Conservation (phyloP, 2,797 vertebrate species). For the Acanthopagrus latus region DNA sequence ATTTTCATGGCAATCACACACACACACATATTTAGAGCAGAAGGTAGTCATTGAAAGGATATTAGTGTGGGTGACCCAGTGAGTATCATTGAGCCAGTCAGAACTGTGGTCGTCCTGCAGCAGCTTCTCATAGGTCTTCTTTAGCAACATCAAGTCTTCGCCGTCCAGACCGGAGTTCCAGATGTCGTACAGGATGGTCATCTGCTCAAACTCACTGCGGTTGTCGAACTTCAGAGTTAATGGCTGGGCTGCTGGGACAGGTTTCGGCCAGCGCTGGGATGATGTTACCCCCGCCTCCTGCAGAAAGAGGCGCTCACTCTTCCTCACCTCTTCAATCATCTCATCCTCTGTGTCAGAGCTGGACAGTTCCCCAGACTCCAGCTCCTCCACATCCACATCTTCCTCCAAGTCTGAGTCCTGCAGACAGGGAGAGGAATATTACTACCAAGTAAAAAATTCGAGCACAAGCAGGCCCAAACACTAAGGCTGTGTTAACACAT, state of each 20-base stretch:
- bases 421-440: not conserved
- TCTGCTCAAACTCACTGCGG: constrained; percentile 94
- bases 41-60: constrained; percentile 83
- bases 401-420: constrained; percentile 83
- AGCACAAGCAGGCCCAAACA: not conserved
- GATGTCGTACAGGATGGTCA: constrained; percentile 96
- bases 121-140: constrained; percentile 90
- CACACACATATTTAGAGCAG: not conserved
- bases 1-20: not conserved
- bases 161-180: constrained; percentile 93
- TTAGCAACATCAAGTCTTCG: constrained; percentile 90
- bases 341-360: constrained; percentile 85
- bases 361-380: constrained; percentile 86
- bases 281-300: constrained; percentile 82
- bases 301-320: constrained; percentile 86
- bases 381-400: constrained; percentile 87
- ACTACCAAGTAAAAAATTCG: not conserved
- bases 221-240: constrained; percentile 76
- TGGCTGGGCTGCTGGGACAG: constrained; percentile 38
- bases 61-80: constrained; percentile 95
- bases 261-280: constrained; percentile 69
- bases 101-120: constrained; percentile 91
- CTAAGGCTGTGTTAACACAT: not conserved
- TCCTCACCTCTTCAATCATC: constrained; percentile 83
- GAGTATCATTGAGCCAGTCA: constrained; percentile 96